Conservation (phyloP, 1,140 invertebrate genomes). For the Sycophaga agraensis region DNA sequence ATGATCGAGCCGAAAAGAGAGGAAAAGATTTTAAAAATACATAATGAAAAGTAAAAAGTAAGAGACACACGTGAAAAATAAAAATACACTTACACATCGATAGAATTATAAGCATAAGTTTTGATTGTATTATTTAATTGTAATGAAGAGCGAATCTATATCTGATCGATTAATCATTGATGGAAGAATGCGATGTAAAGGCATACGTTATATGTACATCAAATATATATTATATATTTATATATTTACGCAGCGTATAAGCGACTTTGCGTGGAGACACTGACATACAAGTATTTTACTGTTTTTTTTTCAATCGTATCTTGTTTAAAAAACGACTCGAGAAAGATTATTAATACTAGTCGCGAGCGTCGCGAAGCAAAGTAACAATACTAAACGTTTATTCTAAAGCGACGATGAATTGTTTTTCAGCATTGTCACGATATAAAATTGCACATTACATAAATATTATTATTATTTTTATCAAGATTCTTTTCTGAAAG, state of each 20-base stretch:
- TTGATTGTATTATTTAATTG: conserved; percentile 31
- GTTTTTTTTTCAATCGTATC: conserved; percentile 17
- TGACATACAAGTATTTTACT: conserved; percentile 29
- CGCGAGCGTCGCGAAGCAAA: conserved; percentile 23
- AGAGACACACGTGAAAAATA: conserved; percentile 24
- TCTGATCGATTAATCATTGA: conserved; percentile 29
- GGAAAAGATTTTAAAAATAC: conserved; percentile 24
- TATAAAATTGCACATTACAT: conserved; percentile 17
- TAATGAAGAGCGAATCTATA: conserved; percentile 29
- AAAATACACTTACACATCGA: conserved; percentile 29
- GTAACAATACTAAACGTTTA: conserved; percentile 12
- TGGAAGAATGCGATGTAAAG: conserved; percentile 20
- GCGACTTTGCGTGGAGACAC: conserved; percentile 26
- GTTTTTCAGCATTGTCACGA: conserved; percentile 28
- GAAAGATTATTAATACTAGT: conserved; percentile 24
- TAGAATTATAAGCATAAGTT: conserved; percentile 31
- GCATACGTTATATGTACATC: conserved; percentile 29
- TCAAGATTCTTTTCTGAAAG: conserved; percentile 20
- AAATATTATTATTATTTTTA: conserved; percentile 12
- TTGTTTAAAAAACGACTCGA: conserved; percentile 20
- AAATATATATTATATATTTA: conserved; percentile 32
- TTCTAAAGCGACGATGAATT: conserved; percentile 26
- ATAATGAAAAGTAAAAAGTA: no score
- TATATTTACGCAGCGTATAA: conserved; percentile 26
- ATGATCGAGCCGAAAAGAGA: conserved; percentile 6